phyloP scores from a whole-genome alignment of 2,113 vertebrate species.

The Labeo catla region DNA sequence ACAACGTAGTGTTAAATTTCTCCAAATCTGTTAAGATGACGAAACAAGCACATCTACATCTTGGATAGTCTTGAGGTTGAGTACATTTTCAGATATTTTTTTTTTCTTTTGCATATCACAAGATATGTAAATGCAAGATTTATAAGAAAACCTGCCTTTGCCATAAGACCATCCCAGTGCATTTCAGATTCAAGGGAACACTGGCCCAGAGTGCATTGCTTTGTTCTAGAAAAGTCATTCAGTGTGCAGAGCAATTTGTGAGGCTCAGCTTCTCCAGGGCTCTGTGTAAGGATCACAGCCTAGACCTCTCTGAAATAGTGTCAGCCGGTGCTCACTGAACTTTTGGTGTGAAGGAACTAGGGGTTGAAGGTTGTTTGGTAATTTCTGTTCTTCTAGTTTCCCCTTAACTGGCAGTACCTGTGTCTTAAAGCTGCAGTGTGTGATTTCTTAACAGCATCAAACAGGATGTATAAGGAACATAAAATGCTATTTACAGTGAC shows the following conservation, averaged over 20 bases:
- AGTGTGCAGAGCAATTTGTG: conserved; percentile 30
- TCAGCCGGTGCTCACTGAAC: conserved; percentile 58
- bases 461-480: not conserved
- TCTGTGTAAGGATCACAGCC: conserved; percentile 48
- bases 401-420: not conserved
- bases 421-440: not conserved
- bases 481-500: not conserved
- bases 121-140: not conserved
- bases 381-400: conserved; percentile 15
- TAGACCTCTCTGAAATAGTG: conserved; percentile 37
- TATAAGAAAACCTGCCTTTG: not conserved
- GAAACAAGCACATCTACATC: not conserved
- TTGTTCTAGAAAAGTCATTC: conserved; percentile 30
- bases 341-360: not conserved
- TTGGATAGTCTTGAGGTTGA: not conserved
- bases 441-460: not conserved
- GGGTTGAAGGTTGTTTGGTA: not conserved
- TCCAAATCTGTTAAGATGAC: not conserved
- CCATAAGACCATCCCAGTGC: not conserved
- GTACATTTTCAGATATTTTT: not conserved
- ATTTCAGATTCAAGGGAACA: conserved; percentile 19
- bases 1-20: not conserved
- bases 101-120: not conserved
- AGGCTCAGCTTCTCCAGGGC: conserved; percentile 35
- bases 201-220: not conserved